Percentiles rank a stretch among this genome's conserved stretches.
Conservation (phyloP, 2,113 vertebrate genomes). For the Cyphomyrus plagiostoma region DNA sequence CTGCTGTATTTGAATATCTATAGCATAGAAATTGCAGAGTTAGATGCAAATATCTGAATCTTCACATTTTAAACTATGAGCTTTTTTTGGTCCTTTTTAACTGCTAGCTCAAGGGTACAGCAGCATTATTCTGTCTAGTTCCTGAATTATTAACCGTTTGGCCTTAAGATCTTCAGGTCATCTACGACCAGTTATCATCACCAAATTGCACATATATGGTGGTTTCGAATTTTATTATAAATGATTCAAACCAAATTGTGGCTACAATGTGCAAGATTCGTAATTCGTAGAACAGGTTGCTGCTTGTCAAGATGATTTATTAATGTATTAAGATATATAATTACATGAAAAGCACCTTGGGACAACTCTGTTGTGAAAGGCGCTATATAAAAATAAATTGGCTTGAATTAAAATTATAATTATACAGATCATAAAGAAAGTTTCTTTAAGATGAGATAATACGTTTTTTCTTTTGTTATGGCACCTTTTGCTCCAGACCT, state of each 20-base stretch:
- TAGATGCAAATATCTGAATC: background rate
- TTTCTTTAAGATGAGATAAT: background rate
- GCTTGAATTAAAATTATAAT: background rate
- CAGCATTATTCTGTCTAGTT: background rate
- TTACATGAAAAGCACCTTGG: too few species aligned
- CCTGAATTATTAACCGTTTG: background rate
- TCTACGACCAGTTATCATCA: background rate
- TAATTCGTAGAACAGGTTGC: background rate
- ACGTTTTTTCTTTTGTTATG: background rate
- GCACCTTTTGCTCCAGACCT: background rate
- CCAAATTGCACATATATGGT: background rate
- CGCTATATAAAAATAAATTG: too few species aligned
- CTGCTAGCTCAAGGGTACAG: background rate
- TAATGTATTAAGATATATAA: background rate
- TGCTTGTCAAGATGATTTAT: background rate
- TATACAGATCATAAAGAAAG: background rate
- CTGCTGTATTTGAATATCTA: background rate
- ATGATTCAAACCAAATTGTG: background rate
- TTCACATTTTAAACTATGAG: background rate
- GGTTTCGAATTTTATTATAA: background rate
- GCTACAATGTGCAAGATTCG: background rate
- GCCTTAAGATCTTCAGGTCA: background rate
- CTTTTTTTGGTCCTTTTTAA: background rate
- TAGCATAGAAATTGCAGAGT: background rate
- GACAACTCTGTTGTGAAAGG: too few species aligned